Conservation (phyloP, 2,888 invertebrate species). For the Andrena fulva region DNA sequence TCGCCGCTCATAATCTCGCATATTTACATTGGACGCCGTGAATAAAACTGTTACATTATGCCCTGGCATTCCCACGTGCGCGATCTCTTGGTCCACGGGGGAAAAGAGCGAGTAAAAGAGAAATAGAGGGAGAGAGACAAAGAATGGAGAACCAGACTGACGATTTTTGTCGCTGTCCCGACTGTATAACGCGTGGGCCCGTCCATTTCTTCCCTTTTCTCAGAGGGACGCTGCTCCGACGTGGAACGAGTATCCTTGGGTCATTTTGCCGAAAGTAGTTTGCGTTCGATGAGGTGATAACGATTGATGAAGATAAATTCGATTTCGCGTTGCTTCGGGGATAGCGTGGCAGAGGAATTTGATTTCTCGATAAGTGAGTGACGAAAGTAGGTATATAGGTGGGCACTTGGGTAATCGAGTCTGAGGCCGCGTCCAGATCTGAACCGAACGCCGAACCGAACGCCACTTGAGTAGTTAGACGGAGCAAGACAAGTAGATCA, state of each 20-base stretch:
- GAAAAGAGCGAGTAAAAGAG: not conserved
- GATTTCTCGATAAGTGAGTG: too few species aligned
- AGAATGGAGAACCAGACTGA: not conserved
- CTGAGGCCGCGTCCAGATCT: too few species aligned
- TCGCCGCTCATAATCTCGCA: conserved; percentile 81
- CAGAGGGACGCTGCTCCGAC: not conserved
- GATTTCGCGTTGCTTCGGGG: too few species aligned
- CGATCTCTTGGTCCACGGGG: conserved; percentile 29
- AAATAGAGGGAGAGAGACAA: conserved; percentile 1
- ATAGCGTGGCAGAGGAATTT: too few species aligned
- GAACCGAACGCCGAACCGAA: too few species aligned
- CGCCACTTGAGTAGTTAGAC: too few species aligned
- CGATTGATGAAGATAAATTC: too few species aligned
- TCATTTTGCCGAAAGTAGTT: too few species aligned
- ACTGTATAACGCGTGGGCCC: not conserved
- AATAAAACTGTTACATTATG: conserved; percentile 84
- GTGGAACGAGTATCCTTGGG: not conserved
- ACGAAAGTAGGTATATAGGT: too few species aligned
- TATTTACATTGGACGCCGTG: conserved; percentile 81
- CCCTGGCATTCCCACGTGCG: conserved; percentile 67
- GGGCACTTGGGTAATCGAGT: too few species aligned
- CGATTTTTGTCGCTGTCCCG: conserved; percentile 54
- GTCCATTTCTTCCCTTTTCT: not conserved
- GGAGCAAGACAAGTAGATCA: too few species aligned
- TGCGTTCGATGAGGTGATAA: too few species aligned